Evolutionary conservation across 2,113 vertebrate genomes (phyloP).

Genomic region (Colaptes auratus): DNA sequence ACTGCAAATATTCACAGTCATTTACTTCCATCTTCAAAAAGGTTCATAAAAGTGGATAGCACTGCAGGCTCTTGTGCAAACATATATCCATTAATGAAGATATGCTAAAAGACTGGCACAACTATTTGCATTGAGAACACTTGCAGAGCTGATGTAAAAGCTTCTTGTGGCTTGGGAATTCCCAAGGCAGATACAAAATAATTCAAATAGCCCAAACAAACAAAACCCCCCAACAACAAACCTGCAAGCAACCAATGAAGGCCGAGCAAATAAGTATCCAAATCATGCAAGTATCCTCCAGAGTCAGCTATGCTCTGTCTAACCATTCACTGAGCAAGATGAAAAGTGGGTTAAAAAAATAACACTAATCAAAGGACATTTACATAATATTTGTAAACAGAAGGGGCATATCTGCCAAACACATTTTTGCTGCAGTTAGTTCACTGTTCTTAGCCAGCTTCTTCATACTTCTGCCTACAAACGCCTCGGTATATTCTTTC

Average conservation of each 20-base stretch:
- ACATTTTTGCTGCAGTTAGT: neutral
- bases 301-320: neutral
- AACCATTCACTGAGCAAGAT: slow-evolving; percentile 16
- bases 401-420: neutral
- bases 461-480: neutral
- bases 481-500: neutral
- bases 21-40: slow-evolving; percentile 21
- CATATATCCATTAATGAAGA: slow-evolving; percentile 49
- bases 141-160: slow-evolving; percentile 43
- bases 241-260: neutral
- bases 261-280: slow-evolving; percentile 44
- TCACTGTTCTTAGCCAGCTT: neutral
- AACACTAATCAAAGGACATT: neutral
- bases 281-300: neutral
- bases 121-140: slow-evolving; percentile 38
- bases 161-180: slow-evolving; percentile 63
- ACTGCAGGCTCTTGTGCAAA: slow-evolving; percentile 39
- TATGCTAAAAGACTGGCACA: slow-evolving; percentile 34
- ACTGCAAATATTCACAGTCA: slow-evolving; percentile 20
- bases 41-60: slow-evolving; percentile 19
- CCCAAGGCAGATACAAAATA: slow-evolving; percentile 31
- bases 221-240: neutral
- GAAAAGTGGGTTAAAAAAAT: slow-evolving; percentile 27
- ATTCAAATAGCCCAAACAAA: neutral
- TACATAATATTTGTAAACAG: slow-evolving; percentile 33